These are phyloP conservation scores for Oppia nitens DNA, from an alignment of 1,140 invertebrate species.

Conservation along the genomic window DNA sequence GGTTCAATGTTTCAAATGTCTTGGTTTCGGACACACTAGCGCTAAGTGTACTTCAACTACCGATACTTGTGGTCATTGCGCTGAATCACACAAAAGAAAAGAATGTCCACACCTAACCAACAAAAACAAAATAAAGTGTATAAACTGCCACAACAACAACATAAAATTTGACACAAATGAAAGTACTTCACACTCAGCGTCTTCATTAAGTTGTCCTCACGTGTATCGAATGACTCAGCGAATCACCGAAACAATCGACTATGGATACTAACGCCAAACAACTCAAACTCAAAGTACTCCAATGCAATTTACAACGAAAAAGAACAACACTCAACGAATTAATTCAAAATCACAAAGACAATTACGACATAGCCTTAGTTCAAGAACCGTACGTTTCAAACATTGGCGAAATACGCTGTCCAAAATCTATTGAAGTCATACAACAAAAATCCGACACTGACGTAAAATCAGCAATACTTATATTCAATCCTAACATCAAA, in stretches of 20 bases:
- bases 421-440: neutral
- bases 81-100: neutral
- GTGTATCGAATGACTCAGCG: neutral
- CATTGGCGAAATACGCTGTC: neutral
- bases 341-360: neutral
- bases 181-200: neutral
- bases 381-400: neutral
- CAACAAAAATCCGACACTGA: neutral
- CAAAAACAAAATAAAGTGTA: neutral
- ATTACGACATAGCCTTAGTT: conserved; percentile 7
- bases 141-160: neutral
- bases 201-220: neutral
- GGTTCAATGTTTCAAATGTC: neutral
- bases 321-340: neutral
- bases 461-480: neutral
- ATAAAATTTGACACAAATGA: neutral
- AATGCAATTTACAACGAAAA: neutral
- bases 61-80: neutral
- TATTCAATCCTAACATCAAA: neutral
- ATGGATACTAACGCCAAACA: neutral
- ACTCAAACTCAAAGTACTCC: neutral
- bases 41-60: neutral
- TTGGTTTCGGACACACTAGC: neutral
- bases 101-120: neutral
- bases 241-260: neutral